Percentiles rank a stretch among this genome's conserved stretches.
Evolutionary conservation across 2,113 vertebrate genomes (phyloP).

Genomic region (Cyanoderma ruficeps): DNA sequence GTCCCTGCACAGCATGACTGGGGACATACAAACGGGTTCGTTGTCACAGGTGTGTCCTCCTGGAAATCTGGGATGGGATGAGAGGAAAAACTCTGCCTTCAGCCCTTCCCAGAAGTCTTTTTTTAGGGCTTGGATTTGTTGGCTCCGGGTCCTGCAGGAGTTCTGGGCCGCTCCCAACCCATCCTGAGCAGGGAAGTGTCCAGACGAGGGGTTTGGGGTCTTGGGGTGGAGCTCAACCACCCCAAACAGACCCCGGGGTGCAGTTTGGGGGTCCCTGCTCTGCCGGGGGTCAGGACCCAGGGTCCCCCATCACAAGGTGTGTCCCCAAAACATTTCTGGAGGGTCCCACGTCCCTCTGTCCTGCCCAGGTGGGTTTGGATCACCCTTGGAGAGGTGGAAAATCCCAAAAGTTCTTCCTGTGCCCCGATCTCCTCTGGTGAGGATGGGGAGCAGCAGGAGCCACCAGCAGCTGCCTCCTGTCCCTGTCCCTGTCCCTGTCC

Average conservation of each 20-base stretch:
- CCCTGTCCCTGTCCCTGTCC: too few species aligned
- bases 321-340: background rate
- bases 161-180: background rate
- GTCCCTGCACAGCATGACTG: background rate
- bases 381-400: rapidly evolving
- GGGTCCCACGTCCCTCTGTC: background rate
- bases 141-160: background rate
- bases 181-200: background rate
- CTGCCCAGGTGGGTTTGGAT: background rate
- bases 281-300: rapidly evolving
- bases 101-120: background rate
- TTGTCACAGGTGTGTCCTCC: background rate
- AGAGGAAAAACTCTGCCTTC: background rate
- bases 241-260: background rate
- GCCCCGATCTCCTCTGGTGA: background rate
- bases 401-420: background rate
- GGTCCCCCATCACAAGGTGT: background rate
- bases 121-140: background rate
- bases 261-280: background rate
- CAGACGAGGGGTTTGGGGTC: background rate
- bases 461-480: background rate
- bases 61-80: background rate
- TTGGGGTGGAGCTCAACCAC: background rate
- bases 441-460: background rate
- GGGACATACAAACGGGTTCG: background rate